phyloP scores from a whole-genome alignment of 2,797 vertebrate species.

The Cyprinodon diabolis region DNA sequence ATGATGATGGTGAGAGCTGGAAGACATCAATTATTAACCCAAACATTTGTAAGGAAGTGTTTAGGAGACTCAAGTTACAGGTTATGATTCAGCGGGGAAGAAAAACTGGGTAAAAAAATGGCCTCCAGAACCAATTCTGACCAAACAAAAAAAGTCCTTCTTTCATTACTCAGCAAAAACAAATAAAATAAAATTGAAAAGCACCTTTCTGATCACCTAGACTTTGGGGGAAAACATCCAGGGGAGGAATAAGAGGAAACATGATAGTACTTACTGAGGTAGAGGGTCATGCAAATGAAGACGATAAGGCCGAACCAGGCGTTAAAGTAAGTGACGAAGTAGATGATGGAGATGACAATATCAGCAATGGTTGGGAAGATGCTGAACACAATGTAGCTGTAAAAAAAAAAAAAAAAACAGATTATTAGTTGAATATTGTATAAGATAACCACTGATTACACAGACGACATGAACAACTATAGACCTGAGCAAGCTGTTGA shows the following conservation, averaged over 20 bases:
- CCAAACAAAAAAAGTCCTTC: too few relatives aligned
- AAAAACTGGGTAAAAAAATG: too few relatives aligned
- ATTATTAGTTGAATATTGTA: background rate
- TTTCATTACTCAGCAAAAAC: too few relatives aligned
- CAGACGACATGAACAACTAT: too few relatives aligned
- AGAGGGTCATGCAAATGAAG: conserved; percentile 94
- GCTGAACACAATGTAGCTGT: conserved; percentile 97
- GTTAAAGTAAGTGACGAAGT: conserved; percentile 91
- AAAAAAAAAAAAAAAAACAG: conserved; percentile 2
- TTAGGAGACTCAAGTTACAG: too few relatives aligned
- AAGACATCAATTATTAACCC: background rate
- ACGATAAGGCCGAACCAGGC: conserved; percentile 98
- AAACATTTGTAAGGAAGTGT: background rate
- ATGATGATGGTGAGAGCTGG: conserved; percentile 92
- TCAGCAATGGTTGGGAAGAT: conserved; percentile 92
- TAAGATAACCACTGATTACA: too few relatives aligned
- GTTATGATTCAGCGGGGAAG: too few relatives aligned
- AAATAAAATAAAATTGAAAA: too few relatives aligned
- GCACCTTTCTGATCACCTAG: too few relatives aligned
- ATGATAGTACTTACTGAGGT: conserved; percentile 86
- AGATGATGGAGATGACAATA: conserved; percentile 92
- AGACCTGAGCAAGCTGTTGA: conserved; percentile 93
- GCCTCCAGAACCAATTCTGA: too few relatives aligned
- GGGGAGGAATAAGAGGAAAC: too few relatives aligned
- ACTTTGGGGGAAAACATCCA: too few relatives aligned